Evolutionary conservation across 2,797 vertebrate species (phyloP), one percentile per base, ranked within the genome.

Genomic region (Loriculus beryllinus): DNA sequence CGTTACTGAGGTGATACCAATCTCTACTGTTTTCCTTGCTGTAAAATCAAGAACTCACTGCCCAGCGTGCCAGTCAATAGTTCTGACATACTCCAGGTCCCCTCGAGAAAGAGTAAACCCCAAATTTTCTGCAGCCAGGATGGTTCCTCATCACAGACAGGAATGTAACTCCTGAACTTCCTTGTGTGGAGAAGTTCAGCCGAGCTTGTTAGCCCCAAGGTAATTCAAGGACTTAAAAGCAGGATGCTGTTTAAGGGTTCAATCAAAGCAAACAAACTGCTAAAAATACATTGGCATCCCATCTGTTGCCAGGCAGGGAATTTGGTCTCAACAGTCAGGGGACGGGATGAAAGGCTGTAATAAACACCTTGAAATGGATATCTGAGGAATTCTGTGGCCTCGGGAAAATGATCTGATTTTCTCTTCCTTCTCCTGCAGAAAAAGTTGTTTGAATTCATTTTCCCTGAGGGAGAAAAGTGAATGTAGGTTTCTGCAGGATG

Each of bases 331-430:
- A 3, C 86, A 89, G 71, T 22, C 51, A 57, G 82, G 70, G 68
- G 74, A 88, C 0, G 17, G 86, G 80, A 95, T 95, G 86, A 95
- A 90, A 93, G 75, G 79, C 70, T 85, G 68, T 33, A 93, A 78
- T 88, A 95, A 93, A 90, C 92, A 94, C 89, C 91, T 87, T 93
- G 91, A 87, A 95, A 95, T 64, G 82, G 59, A 33, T 93, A 89
- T 71, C 91, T 92, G 91, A 94, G 86, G 72, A 80, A 87, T 85
- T 67, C 92, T 42, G 28, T 87, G 84, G 89, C 87, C 86, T 89
- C 18, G 0, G 94, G 94, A 81, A 91, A 92, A 64, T 0, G 56
- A 37, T 42, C 84, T 91, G 81, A 26, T 64, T 92, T 92, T 65
- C 78, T 79, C 70, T 92, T 82, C 83, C 65, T 86, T 31, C 77